phyloP scores from a whole-genome alignment of 2,797 vertebrate genomes.

The Molossus molossus region DNA sequence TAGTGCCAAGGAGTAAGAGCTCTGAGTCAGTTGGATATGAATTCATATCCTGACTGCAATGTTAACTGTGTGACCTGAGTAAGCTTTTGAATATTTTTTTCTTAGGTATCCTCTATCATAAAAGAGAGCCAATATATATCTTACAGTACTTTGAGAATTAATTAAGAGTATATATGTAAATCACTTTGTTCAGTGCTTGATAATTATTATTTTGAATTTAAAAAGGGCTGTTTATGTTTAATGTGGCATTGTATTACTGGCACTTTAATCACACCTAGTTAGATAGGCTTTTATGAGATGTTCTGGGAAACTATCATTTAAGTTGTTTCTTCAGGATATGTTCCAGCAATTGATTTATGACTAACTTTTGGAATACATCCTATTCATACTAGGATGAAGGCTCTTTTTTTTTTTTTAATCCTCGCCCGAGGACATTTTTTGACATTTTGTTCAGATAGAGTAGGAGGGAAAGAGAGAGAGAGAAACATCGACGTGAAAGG shows the following conservation, averaged over 20 bases:
- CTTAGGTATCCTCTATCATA: constrained; percentile 29
- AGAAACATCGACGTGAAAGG: no score
- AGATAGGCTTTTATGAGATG: background rate
- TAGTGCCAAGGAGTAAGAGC: constrained; percentile 13
- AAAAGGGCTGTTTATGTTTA: constrained; percentile 61
- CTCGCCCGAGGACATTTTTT: no score
- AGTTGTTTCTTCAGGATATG: constrained; percentile 55
- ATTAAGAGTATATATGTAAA: background rate
- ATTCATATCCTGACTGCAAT: constrained; percentile 27
- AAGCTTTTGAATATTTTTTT: constrained; percentile 38
- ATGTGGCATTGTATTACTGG: constrained; percentile 27
- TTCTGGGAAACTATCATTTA: constrained; percentile 52
- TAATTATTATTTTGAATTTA: constrained; percentile 65
- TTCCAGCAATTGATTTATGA: background rate
- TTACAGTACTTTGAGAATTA: constrained; percentile 38
- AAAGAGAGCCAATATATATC: background rate
- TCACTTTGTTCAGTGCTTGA: background rate
- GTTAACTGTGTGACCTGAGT: background rate
- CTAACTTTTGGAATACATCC: constrained; percentile 40
- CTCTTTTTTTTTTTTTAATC: background rate
- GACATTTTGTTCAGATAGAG: no score
- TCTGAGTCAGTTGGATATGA: background rate
- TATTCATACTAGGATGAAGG: background rate
- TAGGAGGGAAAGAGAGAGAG: no score
- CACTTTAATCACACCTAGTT: constrained; percentile 49